These are phyloP conservation scores for Diaphora mendica DNA, from an alignment of 2,888 invertebrate species.

Conservation along the genomic window DNA sequence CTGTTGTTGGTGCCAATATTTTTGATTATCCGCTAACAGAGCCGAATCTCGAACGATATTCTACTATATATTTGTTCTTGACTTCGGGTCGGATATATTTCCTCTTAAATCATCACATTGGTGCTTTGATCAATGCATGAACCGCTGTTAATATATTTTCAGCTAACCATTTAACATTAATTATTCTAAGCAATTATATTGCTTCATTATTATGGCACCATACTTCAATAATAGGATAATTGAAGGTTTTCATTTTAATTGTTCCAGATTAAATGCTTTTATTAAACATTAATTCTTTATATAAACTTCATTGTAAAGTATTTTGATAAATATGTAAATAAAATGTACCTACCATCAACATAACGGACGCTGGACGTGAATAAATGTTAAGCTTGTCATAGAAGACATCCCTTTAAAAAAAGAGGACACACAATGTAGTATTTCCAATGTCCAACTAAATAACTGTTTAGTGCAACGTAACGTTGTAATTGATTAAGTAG, in stretches of 20 bases:
- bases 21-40: constrained; percentile 42
- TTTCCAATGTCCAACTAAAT: not conserved
- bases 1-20: constrained; percentile 48
- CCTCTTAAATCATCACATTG: constrained; percentile 44
- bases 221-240: constrained; percentile 13
- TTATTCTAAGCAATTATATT: constrained; percentile 44
- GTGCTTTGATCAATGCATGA: constrained; percentile 59
- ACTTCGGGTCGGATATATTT: constrained; percentile 39
- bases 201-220: constrained; percentile 39
- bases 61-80: constrained; percentile 28
- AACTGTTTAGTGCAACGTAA: not conserved
- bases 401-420: too few relatives aligned
- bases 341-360: not conserved
- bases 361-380: not conserved
- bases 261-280: not conserved
- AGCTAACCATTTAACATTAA: constrained; percentile 39
- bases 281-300: not conserved
- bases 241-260: not conserved
- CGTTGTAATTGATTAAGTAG: not conserved
- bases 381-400: too few relatives aligned
- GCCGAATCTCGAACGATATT: constrained; percentile 40
- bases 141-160: constrained; percentile 40
- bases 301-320: not conserved
- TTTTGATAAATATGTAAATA: not conserved
- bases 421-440: too few relatives aligned